phyloP scores from a whole-genome alignment of 2,113 vertebrate genomes.

The Gymnorhina tibicen region DNA sequence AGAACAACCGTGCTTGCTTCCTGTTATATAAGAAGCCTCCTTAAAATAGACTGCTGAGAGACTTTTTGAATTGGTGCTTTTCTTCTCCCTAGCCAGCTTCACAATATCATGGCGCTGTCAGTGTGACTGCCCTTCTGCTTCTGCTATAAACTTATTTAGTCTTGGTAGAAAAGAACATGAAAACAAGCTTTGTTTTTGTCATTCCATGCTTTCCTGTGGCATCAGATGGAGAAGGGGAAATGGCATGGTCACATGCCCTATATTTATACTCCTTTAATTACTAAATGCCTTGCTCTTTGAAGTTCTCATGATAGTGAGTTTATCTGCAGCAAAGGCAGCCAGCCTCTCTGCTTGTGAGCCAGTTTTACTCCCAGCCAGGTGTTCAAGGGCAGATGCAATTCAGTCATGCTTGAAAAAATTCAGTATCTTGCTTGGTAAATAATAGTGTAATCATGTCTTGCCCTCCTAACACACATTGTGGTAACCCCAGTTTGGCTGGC shows the following conservation, averaged over 20 bases:
- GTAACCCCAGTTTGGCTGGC: not conserved
- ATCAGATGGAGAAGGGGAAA: not conserved
- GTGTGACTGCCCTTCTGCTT: not conserved
- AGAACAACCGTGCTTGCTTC: constrained; percentile 33
- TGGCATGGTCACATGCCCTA: not conserved
- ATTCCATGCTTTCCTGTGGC: not conserved
- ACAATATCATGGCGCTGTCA: not conserved
- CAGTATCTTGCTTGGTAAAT: not conserved
- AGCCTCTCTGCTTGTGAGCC: not conserved
- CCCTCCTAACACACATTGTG: not conserved
- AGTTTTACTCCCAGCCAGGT: not conserved
- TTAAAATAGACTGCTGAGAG: constrained; percentile 43
- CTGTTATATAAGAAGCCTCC: constrained; percentile 21
- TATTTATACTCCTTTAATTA: constrained; percentile 7
- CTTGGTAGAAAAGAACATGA: not conserved
- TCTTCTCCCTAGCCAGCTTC: not conserved
- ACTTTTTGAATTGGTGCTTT: not conserved
- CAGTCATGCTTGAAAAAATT: not conserved
- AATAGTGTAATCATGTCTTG: not conserved
- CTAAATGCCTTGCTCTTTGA: not conserved
- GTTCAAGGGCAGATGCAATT: not conserved
- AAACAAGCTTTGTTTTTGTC: not conserved
- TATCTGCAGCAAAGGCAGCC: not conserved
- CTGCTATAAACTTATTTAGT: not conserved
- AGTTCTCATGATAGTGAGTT: not conserved